These are phyloP conservation scores for Bathynomus jamesi DNA, from an alignment of 1,140 invertebrate species.

Conservation along the genomic window DNA sequence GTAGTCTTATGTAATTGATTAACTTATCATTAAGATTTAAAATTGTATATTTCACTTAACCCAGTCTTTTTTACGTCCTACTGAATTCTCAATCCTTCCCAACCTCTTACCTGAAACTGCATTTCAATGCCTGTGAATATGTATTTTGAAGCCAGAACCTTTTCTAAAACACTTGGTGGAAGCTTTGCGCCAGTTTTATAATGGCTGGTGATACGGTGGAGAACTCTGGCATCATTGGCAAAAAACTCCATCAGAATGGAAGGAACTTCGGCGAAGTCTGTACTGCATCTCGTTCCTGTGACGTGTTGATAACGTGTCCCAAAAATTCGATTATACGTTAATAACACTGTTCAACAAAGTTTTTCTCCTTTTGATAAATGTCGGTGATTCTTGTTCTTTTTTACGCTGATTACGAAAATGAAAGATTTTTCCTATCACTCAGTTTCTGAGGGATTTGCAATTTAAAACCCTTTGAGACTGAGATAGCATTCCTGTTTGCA, in stretches of 20 bases:
- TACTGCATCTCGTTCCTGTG: constrained; percentile 90
- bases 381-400: too few species aligned
- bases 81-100: neutral
- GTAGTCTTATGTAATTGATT: neutral
- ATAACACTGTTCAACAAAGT: too few species aligned
- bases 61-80: neutral
- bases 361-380: too few species aligned
- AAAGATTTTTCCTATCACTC: too few species aligned
- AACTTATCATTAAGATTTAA: neutral
- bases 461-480: too few species aligned
- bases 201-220: constrained; percentile 80
- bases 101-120: constrained; percentile 64
- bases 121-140: constrained; percentile 82
- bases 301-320: constrained; percentile 92
- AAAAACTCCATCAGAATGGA: constrained; percentile 98
- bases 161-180: constrained; percentile 63
- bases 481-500: too few species aligned
- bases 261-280: constrained; percentile 97
- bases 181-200: constrained; percentile 81
- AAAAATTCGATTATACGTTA: too few species aligned
- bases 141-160: constrained; percentile 72
- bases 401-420: too few species aligned
- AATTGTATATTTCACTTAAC: neutral
- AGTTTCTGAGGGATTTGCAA: too few species aligned
- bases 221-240: constrained; percentile 73